Percentiles rank a stretch among this genome's conserved stretches.
Evolutionary conservation across 2,797 vertebrate species (phyloP).

Genomic region (Denticeps clupeoides): DNA sequence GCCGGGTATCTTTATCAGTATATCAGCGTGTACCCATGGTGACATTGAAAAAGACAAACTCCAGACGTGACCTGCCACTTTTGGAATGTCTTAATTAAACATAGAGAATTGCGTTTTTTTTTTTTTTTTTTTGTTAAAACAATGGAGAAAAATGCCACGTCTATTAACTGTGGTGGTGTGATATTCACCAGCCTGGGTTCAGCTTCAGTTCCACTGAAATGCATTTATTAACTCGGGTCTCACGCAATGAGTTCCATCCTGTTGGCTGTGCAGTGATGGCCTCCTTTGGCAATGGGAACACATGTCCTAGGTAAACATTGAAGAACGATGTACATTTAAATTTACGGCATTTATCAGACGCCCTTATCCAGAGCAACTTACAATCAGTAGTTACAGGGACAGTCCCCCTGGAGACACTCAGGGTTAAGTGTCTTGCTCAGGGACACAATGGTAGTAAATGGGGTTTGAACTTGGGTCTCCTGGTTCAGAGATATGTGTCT

Average conservation of each 20-base stretch:
- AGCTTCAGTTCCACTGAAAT: constrained; percentile 2
- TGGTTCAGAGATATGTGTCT: no score
- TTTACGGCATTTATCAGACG: no score
- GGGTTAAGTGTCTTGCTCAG: no score
- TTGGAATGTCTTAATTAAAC: background rate
- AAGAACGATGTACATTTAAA: no score
- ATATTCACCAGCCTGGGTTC: constrained; percentile 12
- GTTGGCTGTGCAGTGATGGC: background rate
- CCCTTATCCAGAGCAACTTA: no score
- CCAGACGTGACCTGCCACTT: background rate
- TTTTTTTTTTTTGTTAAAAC: constrained; percentile 1
- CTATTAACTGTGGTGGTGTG: constrained; percentile 2
- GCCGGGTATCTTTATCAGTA: constrained; percentile 5
- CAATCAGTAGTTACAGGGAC: no score
- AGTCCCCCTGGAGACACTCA: no score
- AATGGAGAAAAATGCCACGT: background rate
- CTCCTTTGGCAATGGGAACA: no score
- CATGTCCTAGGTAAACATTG: no score
- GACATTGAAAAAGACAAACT: background rate
- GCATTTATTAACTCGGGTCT: constrained; percentile 2
- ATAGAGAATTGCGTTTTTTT: background rate
- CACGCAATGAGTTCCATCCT: background rate
- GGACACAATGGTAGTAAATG: no score
- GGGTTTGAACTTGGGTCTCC: no score
- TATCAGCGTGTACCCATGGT: constrained; percentile 1